phyloP scores from a whole-genome alignment of 2,888 invertebrate species.

The Amblyteles armatorius region DNA sequence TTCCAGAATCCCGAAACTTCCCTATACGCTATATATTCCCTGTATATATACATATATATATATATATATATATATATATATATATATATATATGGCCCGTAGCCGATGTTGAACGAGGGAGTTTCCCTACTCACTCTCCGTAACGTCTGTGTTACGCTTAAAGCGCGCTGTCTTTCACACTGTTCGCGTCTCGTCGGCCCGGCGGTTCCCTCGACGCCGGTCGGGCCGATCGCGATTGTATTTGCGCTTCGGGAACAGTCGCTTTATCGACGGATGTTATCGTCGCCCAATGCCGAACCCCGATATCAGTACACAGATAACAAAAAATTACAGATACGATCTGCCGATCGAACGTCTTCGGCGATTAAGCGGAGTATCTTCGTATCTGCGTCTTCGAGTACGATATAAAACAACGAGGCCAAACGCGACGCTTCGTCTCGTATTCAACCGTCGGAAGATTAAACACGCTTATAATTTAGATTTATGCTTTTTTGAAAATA shows the following conservation, averaged over 20 bases:
- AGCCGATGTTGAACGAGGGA: background rate
- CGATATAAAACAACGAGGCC: background rate
- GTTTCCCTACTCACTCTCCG: constrained; percentile 6
- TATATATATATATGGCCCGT: background rate
- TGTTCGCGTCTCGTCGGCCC: background rate
- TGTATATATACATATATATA: background rate
- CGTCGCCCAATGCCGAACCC: background rate
- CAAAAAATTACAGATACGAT: background rate
- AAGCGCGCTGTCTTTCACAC: constrained; percentile 18
- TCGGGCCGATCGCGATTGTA: constrained; percentile 24
- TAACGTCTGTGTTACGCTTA: constrained; percentile 27
- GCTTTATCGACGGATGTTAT: constrained; percentile 44
- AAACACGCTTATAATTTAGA: too few species aligned
- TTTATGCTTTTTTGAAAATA: too few species aligned
- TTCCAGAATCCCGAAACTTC: constrained; percentile 63
- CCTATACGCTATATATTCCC: background rate
- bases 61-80: background rate
- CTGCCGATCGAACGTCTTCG: background rate
- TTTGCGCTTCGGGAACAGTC: constrained; percentile 44
- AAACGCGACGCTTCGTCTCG: too few species aligned
- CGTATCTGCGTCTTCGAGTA: background rate
- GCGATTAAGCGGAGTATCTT: background rate
- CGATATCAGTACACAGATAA: constrained; percentile 43
- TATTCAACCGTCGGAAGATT: too few species aligned
- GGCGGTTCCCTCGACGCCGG: background rate